These are phyloP conservation scores for Microtus ochrogaster DNA, from an alignment of 2,113 vertebrate genomes.

Conservation along the genomic window DNA sequence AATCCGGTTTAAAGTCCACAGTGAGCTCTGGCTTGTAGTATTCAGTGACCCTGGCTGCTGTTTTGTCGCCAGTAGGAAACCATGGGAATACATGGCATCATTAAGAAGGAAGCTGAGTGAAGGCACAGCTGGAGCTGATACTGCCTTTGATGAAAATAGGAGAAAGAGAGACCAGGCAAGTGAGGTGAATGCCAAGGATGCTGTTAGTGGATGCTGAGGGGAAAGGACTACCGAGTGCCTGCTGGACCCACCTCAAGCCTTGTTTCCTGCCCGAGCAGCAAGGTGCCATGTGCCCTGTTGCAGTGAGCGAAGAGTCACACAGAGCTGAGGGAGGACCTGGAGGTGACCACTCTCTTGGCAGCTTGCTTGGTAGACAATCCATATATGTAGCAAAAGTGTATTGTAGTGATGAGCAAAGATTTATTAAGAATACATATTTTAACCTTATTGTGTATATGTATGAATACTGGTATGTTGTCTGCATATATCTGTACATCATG, in stretches of 20 bases:
- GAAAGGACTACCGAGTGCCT: not conserved
- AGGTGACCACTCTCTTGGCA: not conserved
- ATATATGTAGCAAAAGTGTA: not conserved
- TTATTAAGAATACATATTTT: not conserved
- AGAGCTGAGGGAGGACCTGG: no score
- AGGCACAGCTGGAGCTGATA: not conserved
- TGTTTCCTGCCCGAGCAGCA: not conserved
- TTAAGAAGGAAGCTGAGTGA: not conserved
- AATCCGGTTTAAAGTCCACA: not conserved
- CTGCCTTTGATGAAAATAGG: not conserved
- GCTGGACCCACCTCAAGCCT: not conserved
- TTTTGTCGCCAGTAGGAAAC: not conserved
- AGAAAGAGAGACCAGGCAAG: not conserved
- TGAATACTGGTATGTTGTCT: not conserved
- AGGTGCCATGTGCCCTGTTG: not conserved
- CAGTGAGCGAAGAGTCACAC: not conserved
- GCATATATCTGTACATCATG: not conserved
- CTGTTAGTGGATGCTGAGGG: not conserved
- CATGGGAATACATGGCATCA: not conserved
- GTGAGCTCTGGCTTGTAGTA: not conserved
- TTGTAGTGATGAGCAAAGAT: not conserved
- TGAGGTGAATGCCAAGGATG: not conserved
- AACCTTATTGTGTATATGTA: no score
- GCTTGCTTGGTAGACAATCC: not conserved
- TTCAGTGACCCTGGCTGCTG: not conserved